Conservation (phyloP, 2,888 invertebrate species). For the Acrobasis repandana region DNA sequence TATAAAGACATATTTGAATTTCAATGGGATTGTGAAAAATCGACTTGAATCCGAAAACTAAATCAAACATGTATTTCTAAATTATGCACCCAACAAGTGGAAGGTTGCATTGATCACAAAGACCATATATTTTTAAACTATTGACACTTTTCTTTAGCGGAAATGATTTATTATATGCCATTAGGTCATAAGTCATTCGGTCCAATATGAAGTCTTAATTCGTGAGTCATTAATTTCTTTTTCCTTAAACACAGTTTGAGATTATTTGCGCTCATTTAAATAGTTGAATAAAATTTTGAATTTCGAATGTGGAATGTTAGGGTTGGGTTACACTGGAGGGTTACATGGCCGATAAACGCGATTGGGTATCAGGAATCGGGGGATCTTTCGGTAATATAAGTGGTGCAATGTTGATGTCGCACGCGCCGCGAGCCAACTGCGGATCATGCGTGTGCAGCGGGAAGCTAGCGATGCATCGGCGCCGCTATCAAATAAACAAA, state of each 20-base stretch:
- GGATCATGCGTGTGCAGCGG: conserved; percentile 63
- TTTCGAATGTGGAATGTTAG: conserved; percentile 33
- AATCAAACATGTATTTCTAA: conserved; percentile 55
- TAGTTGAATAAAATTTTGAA: conserved; percentile 25
- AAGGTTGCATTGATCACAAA: conserved; percentile 47
- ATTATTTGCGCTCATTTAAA: conserved; percentile 1
- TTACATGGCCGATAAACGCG: conserved; percentile 36
- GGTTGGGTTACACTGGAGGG: conserved; percentile 45
- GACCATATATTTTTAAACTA: conserved; percentile 5
- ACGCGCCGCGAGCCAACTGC: conserved; percentile 71
- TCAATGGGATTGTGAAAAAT: conserved; percentile 78
- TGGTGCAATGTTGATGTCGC: conserved; percentile 66
- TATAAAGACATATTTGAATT: conserved; percentile 79
- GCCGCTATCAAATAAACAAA: conserved; percentile 78
- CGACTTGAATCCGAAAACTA: conserved; percentile 60
- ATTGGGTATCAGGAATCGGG: conserved; percentile 43
- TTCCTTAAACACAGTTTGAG: conserved; percentile 11
- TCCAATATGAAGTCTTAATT: conserved; percentile 13
- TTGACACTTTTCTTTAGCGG: conserved; percentile 10
- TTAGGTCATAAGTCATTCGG: conserved; percentile 3
- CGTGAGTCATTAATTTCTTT: conserved; percentile 15
- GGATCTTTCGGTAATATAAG: conserved; percentile 24
- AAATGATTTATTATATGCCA: conserved; percentile 1
- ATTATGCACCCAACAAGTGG: conserved; percentile 69
- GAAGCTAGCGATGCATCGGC: conserved; percentile 67